Evolutionary conservation across 2,113 vertebrate genomes (phyloP).

Genomic region (Lepidothrix coronata): DNA sequence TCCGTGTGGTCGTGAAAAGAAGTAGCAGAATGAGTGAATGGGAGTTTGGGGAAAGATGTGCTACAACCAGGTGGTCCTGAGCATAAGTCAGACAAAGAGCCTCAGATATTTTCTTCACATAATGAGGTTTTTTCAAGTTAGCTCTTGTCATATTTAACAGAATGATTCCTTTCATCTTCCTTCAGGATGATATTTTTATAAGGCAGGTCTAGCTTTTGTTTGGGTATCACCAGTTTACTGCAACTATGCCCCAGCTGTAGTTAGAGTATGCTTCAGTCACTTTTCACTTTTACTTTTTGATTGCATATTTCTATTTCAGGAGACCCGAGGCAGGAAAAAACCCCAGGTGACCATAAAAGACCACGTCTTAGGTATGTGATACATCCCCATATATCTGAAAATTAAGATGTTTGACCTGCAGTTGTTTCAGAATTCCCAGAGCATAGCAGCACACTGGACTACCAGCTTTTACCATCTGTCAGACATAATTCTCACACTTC

Average conservation of each 20-base stretch:
- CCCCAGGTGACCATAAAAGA: neutral
- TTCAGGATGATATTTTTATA: neutral
- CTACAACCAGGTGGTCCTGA: neutral
- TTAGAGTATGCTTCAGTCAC: neutral
- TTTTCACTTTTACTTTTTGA: neutral
- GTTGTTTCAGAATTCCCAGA: slow-evolving; percentile 5
- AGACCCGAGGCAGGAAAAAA: neutral
- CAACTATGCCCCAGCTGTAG: neutral
- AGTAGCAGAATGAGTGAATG: neutral
- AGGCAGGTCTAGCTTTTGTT: neutral
- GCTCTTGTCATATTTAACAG: neutral
- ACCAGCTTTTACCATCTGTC: slow-evolving; percentile 36
- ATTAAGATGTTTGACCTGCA: neutral
- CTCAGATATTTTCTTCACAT: neutral
- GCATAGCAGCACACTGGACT: neutral
- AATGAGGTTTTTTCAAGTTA: neutral
- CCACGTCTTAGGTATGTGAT: neutral
- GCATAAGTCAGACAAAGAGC: neutral
- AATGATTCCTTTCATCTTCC: neutral
- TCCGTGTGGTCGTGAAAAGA: neutral
- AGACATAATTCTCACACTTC: slow-evolving; percentile 22
- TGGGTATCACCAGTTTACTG: neutral
- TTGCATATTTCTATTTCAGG: neutral
- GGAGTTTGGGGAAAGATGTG: neutral
- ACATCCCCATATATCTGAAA: neutral